Conservation (phyloP, 2,888 invertebrate genomes). For the Oscheius sp. region DNA sequence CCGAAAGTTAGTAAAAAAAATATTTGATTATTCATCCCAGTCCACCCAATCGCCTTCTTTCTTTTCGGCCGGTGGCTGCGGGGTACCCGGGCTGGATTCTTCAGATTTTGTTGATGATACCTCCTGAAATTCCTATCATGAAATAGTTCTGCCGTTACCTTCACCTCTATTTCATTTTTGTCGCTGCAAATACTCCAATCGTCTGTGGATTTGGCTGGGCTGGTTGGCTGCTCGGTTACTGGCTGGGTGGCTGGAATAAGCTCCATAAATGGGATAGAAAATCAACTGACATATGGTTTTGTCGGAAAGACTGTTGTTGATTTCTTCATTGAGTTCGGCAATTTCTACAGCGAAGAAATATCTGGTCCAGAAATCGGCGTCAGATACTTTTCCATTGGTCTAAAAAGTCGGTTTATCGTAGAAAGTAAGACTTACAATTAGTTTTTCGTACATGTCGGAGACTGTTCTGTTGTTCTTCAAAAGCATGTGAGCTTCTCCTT, state of each 20-base stretch:
- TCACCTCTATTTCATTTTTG: slow-evolving; percentile 49
- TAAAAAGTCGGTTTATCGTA: background rate
- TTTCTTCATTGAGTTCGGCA: slow-evolving; percentile 65
- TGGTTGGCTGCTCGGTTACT: slow-evolving; percentile 55
- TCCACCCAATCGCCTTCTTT: slow-evolving; percentile 61
- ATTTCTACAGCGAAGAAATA: slow-evolving; percentile 82
- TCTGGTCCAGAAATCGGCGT: slow-evolving; percentile 83
- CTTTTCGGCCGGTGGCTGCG: slow-evolving; percentile 41
- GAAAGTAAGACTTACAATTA: slow-evolving; percentile 76
- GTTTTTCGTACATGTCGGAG: slow-evolving; percentile 79
- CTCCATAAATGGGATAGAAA: background rate
- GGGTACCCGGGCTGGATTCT: slow-evolving; percentile 45
- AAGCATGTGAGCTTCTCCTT: slow-evolving; percentile 77
- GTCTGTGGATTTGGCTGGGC: slow-evolving; percentile 53
- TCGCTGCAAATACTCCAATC: slow-evolving; percentile 63
- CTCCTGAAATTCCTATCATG: slow-evolving; percentile 11
- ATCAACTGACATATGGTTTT: slow-evolving; percentile 21
- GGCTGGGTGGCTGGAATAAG: slow-evolving; percentile 1
- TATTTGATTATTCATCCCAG: slow-evolving; percentile 55
- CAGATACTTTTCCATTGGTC: slow-evolving; percentile 11
- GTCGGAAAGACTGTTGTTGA: slow-evolving; percentile 48
- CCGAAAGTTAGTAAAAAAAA: slow-evolving; percentile 1
- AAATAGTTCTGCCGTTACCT: background rate
- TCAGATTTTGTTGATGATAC: slow-evolving; percentile 37
- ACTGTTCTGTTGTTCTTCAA: slow-evolving; percentile 79